Base-by-base conservation (phyloP, 2,797 vertebrate genomes). In the Sandelia bainsii region DNA sequence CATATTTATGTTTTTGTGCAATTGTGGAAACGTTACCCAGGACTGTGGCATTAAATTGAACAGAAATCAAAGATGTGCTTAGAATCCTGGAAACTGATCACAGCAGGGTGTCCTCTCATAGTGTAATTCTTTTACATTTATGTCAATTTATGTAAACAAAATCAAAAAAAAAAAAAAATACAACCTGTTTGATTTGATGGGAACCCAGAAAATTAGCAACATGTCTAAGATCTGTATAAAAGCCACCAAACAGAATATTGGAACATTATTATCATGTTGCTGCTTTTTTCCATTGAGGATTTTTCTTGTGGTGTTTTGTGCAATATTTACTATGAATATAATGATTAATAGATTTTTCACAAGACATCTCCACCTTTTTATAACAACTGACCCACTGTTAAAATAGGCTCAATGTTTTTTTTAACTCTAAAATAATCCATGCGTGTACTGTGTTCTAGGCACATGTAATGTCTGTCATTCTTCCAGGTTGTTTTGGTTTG, bases 401-500 rank as follows among this genome's bases (percentile, higher is more conserved):
- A 85, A 73, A 57, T 78, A 71, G 63, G 67, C 74, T 54, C 70
- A 34, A 29, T 29, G 27, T 29, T 71, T 77, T 80, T 83, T 83
- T 80, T 79, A 1, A 46, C 82, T 77, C 79, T 76, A 80, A 82
- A 88, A 80, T 92, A 89, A 91, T 91, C 82, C 83, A 91, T 88
- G 90, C 86, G 83, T 91, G 88, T 88, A 87, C 64, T 75, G 65
- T 89, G 89, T 93, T 85, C 86, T 75, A 81, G 83, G 86, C 90
- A 84, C 91, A 93, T 94, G 92, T 91, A 91, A 91, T 84, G 86
- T 89, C 89, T 94, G 93, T 94, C 92, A 94, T 93, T 92, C 89
- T 93, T 95, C 92, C 93, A 94, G 93, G 93, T 94, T 94, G 92
- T 92, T 93, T 93, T 91, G 92, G 89, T 90, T 93, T 95, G 94